Conservation (phyloP, 2,113 vertebrate species). For the Ictalurus punctatus region DNA sequence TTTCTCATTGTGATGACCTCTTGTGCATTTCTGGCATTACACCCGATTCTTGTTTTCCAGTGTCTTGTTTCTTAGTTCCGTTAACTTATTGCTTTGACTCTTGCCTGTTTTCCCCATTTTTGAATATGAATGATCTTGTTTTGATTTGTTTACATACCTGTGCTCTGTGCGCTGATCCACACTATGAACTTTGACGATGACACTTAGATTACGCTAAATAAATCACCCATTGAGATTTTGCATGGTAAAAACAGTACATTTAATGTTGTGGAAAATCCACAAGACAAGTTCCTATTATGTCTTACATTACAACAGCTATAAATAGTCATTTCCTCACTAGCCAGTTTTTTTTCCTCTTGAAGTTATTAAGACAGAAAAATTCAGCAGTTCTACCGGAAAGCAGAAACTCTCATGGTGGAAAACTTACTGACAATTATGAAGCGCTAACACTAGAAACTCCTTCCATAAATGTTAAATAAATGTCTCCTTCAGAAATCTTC, state of each 20-base stretch:
- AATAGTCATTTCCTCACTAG: background rate
- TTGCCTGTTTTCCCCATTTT: background rate
- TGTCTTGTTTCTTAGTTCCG: background rate
- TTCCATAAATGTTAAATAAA: background rate
- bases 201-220: background rate
- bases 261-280: background rate
- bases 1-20: background rate
- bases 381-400: background rate
- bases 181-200: background rate
- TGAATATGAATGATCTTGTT: background rate
- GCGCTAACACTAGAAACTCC: background rate
- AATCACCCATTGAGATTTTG: background rate
- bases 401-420: background rate
- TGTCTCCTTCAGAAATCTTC: too few species aligned
- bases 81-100: background rate
- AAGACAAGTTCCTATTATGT: background rate
- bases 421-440: background rate
- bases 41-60: background rate
- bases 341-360: background rate
- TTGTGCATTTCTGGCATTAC: background rate
- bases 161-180: background rate
- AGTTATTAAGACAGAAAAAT: background rate
- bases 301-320: background rate
- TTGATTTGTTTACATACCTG: background rate
- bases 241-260: background rate